Percentiles rank a stretch among this genome's conserved stretches.
phyloP scores from a whole-genome alignment of 2,888 invertebrate genomes.

The Acanthopleura granulata region DNA sequence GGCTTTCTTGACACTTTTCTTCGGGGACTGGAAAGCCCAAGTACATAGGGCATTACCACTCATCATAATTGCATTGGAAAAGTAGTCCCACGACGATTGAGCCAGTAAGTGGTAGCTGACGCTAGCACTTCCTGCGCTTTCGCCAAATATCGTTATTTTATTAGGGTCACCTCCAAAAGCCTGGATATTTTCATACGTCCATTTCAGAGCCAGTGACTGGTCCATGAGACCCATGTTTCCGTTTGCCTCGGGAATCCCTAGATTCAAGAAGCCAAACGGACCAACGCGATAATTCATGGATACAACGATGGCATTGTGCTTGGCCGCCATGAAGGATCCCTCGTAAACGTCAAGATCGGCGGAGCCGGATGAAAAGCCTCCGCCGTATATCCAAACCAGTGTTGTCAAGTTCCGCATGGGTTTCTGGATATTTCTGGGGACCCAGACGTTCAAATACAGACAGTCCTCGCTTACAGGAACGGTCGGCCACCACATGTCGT shows the following conservation, averaged over 20 bases:
- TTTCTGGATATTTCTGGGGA: slow-evolving; percentile 73
- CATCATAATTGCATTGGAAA: slow-evolving; percentile 53
- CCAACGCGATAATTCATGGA: slow-evolving; percentile 94
- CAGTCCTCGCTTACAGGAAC: slow-evolving; percentile 96
- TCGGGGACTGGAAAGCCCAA: slow-evolving; percentile 43
- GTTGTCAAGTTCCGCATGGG: slow-evolving; percentile 75
- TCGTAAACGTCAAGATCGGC: slow-evolving; percentile 77
- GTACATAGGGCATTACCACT: slow-evolving; percentile 44
- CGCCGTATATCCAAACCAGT: slow-evolving; percentile 94
- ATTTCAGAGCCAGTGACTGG: slow-evolving; percentile 91
- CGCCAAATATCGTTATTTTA: slow-evolving; percentile 56
- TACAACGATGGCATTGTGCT: slow-evolving; percentile 92
- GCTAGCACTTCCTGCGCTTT: slow-evolving; percentile 57
- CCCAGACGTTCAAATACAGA: slow-evolving; percentile 95
- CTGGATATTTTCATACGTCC: slow-evolving; percentile 91
- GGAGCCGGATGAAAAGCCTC: slow-evolving; percentile 93
- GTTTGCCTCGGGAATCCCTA: slow-evolving; percentile 83
- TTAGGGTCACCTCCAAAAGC: slow-evolving; percentile 54
- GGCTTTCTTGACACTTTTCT: slow-evolving; percentile 74
- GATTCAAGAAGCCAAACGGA: slow-evolving; percentile 93
- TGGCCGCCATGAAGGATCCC: slow-evolving; percentile 82
- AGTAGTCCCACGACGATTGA: slow-evolving; percentile 43
- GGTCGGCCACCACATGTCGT: slow-evolving; percentile 98
- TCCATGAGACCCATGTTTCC: slow-evolving; percentile 95
- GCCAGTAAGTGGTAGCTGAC: slow-evolving; percentile 52